Evolutionary conservation across 2,113 vertebrate genomes (phyloP).

Genomic region (Columba janthina): DNA sequence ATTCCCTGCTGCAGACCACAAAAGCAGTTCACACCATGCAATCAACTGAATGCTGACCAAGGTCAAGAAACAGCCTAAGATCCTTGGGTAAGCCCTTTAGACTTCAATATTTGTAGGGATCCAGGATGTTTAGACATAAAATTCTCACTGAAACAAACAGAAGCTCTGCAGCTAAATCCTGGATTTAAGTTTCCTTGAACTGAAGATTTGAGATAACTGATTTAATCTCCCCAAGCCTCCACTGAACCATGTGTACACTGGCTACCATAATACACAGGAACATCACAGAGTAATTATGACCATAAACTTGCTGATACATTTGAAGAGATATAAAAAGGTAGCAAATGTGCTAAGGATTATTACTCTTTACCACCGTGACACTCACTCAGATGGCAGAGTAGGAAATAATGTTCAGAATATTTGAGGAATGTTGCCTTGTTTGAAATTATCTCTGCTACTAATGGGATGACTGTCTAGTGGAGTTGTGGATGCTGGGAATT

Average conservation of each 20-base stretch:
- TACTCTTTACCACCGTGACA: not conserved
- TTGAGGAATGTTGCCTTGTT: not conserved
- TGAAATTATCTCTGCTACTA: not conserved
- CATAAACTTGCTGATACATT: not conserved
- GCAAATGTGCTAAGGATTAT: not conserved
- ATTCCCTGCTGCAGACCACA: not conserved
- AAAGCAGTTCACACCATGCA: not conserved
- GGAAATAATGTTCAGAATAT: not conserved
- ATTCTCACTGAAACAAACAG: not conserved
- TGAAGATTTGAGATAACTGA: not conserved
- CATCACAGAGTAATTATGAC: not conserved
- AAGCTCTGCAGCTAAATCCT: not conserved
- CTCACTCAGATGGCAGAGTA: not conserved
- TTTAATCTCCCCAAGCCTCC: not conserved
- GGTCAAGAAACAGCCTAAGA: not conserved
- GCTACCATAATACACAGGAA: not conserved
- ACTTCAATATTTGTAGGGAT: not conserved
- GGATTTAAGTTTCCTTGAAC: not conserved
- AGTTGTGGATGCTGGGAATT: conserved; percentile 69
- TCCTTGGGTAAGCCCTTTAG: not conserved
- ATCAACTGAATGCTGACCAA: not conserved
- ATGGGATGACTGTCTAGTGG: conserved; percentile 48
- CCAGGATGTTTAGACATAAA: not conserved
- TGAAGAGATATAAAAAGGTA: not conserved
- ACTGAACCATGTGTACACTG: not conserved